Base-by-base conservation (phyloP, 1,140 invertebrate species). In the Sitobion miscanthi region DNA sequence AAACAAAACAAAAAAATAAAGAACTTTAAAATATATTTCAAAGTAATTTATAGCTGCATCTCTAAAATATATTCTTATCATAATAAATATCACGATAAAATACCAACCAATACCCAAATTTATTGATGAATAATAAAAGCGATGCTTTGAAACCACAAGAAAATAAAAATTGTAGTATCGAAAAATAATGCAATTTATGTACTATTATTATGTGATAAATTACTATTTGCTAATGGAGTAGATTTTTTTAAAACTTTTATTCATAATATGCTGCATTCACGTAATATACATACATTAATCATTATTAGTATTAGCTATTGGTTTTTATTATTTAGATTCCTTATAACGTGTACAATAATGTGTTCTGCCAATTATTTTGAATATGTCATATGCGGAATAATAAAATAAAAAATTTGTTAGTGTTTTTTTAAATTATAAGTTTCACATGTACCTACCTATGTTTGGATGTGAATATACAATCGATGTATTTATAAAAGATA, bases 11-110 rank as follows among this genome's bases (percentile, higher is more conserved):
- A 69, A 69, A 62, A 57, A 21, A 7, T 30, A 62, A 47, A 69
- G 25, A 9, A n/a, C 62, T n/a, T 69, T 11, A 3, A 69, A n/a
- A n/a, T 69, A 30, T 69, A 69, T 69, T 69, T 14, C 62, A 14
- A 69, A n/a, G 11, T 69, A 14, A n/a, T 69, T 69, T 69, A n/a
- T 69, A n/a, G 52, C 11, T 14, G 62, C 62, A 69, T 30, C 30
- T 69, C 62, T 69, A 69, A n/a, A 77, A n/a, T n/a, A 77, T 77
- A 77, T 77, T 77, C 30, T 77, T 77, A 77, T n/a, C n/a, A n/a
- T 20, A n/a, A 77, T 77, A 69, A 69, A n/a, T 14, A 69, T 69
- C 62, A 69, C 14, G 11, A 69, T n/a, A n/a, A n/a, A 77, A 77
- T n/a, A n/a, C 62, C 30, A 77, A n/a, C 14, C 4, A 77, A 77